phyloP scores from a whole-genome alignment of 1,140 invertebrate genomes.

The Akabosia matsudoensis region DNA sequence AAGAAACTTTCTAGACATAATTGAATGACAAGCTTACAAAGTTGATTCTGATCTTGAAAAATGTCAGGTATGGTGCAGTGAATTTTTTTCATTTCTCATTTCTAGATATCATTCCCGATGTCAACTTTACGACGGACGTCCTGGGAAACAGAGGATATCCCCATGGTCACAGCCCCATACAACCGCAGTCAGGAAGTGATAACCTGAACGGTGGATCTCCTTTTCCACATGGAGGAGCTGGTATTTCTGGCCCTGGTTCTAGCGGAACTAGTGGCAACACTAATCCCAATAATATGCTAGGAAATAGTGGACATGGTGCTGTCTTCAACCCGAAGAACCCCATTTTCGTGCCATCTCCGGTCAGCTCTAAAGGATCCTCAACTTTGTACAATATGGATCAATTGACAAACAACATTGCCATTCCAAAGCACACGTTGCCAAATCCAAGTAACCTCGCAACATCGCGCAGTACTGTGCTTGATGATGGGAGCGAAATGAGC shows the following conservation, averaged over 20 bases:
- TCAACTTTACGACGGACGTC: conserved; percentile 41
- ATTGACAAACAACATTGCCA: conserved; percentile 47
- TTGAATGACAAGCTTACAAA: not conserved
- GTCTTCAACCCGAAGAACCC: conserved; percentile 44
- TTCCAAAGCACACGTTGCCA: conserved; percentile 45
- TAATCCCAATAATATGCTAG: not conserved
- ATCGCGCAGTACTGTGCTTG: conserved; percentile 39
- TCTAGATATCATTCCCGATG: conserved; percentile 43
- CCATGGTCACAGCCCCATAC: conserved; percentile 24
- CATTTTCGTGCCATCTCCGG: conserved; percentile 45
- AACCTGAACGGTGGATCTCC: not conserved
- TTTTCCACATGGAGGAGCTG: conserved; percentile 14
- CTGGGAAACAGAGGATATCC: conserved; percentile 24
- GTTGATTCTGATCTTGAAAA: not conserved
- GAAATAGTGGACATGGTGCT: conserved; percentile 13
- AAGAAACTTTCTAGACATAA: not conserved
- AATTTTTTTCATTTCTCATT: not conserved
- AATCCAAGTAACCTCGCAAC: conserved; percentile 47
- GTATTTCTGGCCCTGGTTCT: conserved; percentile 14
- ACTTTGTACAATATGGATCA: conserved; percentile 48
- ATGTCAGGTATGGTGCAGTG: too few relatives aligned
- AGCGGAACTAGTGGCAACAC: conserved; percentile 9
- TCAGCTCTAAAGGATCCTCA: conserved; percentile 38
- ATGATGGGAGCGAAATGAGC: conserved; percentile 24
- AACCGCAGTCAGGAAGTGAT: not conserved